Evolutionary conservation across 1,140 invertebrate species (phyloP), one percentile per base, ranked within the genome.

Genomic region (Lordiphosa mommai): DNA sequence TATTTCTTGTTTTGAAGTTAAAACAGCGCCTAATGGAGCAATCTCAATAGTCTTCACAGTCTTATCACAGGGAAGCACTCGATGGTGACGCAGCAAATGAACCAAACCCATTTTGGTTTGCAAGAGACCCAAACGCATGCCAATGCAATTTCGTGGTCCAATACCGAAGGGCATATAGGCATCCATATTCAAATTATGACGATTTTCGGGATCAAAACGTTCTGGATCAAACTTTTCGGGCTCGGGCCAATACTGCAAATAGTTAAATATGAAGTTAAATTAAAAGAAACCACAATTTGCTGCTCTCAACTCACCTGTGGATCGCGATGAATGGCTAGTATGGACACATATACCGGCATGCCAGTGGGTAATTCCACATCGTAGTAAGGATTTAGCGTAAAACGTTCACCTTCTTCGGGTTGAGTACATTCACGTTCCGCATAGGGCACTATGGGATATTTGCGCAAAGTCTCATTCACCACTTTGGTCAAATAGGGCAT

Each of bases 81-180:
- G 63, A 60, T 88, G 64, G 30, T 86, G 61, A 4, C 57, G 68
- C 12, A 88, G 27, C 5, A 88, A 41, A 29, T 88, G 71, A 3
- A 88, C 69, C 4, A 88, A 50, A 1, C 82, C 82, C 23, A 85
- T 46, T 38, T 86, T 89, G 0, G 68, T 4, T 40, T 86, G 74
- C 3, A 89, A 34, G 2, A 89, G 38, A 9, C 72, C 86, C 32
- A 87, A 57, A 4, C 87, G 79, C 68, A 87, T 89, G 92, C 94
- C 94, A 64, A 95, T 94, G 77, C 94, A 96, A 82, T 92, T 93
- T 29, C 94, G 90, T 2, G 93, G 93, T 4, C 95, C 95, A 53
- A 94, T 92, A 3, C 94, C 95, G 73, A 96, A 96, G 0, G 95
- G 88, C 64, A 89, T 73, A 30, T 84, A 85, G 7, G 67, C 77